Percentiles rank a stretch among this genome's conserved stretches.
Conservation (phyloP, 2,888 invertebrate species). For the Stenurella melanura region DNA sequence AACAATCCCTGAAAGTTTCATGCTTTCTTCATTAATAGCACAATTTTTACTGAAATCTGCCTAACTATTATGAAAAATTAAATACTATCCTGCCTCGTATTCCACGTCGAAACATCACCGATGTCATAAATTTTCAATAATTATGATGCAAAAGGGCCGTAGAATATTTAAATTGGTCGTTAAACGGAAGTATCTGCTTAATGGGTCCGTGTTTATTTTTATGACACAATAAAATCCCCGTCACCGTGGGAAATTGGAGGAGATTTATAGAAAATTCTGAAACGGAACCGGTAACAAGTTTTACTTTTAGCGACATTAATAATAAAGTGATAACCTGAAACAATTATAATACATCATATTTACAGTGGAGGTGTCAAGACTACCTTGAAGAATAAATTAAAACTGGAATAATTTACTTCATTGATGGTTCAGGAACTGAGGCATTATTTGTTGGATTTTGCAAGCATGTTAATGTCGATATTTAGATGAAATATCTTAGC, state of each 20-base stretch:
- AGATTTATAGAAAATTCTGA: not conserved
- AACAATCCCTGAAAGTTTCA: too few relatives aligned
- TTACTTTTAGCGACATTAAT: not conserved
- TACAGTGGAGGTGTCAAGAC: not conserved
- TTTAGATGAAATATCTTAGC: too few relatives aligned
- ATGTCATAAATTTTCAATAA: not conserved
- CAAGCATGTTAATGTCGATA: too few relatives aligned
- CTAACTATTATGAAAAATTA: not conserved
- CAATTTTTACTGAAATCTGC: too few relatives aligned
- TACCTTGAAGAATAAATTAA: not conserved
- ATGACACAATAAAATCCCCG: not conserved
- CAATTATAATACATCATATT: not conserved
- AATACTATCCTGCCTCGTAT: not conserved
- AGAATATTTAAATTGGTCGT: not conserved
- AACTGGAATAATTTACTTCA: not conserved
- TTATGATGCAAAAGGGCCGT: not conserved
- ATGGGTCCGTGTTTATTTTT: not conserved
- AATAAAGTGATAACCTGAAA: not conserved
- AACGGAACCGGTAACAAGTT: conserved; percentile 2
- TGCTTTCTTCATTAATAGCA: too few relatives aligned
- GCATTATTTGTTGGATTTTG: too few relatives aligned
- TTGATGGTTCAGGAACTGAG: not conserved
- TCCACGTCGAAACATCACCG: not conserved
- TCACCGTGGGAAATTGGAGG: conserved; percentile 4
- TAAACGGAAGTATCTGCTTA: not conserved